Conservation (phyloP, 2,888 invertebrate genomes). For the Sepiola atlantica region DNA sequence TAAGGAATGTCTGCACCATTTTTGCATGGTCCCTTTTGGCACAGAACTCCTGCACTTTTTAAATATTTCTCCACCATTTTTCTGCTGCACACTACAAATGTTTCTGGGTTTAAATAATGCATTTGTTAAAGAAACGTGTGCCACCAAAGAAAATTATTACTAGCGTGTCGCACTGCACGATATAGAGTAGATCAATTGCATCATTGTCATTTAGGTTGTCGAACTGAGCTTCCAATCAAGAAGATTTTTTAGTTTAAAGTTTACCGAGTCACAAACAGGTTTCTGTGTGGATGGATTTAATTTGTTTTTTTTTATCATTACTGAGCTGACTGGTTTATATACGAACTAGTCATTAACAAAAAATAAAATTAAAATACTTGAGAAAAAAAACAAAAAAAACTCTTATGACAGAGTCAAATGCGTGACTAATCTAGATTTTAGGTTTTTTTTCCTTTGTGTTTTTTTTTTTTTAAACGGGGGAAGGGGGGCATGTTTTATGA, state of each 20-base stretch:
- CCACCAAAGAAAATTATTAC: neutral
- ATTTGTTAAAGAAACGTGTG: constrained; percentile 12
- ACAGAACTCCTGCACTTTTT: constrained; percentile 16
- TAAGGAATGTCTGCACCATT: neutral
- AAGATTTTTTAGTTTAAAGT: neutral
- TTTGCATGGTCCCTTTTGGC: neutral
- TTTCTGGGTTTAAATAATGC: constrained; percentile 22
- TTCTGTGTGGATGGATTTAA: neutral
- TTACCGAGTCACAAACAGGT: neutral
- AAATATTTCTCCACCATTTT: neutral
- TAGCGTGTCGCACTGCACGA: neutral
- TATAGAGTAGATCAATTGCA: neutral
- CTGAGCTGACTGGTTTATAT: neutral
- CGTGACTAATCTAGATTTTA: neutral
- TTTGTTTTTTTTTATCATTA: neutral
- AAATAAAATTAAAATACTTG: neutral
- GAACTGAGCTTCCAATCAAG: neutral
- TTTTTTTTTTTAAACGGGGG: no score
- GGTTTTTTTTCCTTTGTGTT: neutral
- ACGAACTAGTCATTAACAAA: neutral
- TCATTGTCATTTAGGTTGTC: no score
- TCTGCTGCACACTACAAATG: neutral
- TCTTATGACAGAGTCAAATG: neutral
- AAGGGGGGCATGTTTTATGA: neutral
- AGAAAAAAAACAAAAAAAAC: neutral